Evolutionary conservation across 2,113 vertebrate species (phyloP).

Genomic region (Pelecanus crispus): DNA sequence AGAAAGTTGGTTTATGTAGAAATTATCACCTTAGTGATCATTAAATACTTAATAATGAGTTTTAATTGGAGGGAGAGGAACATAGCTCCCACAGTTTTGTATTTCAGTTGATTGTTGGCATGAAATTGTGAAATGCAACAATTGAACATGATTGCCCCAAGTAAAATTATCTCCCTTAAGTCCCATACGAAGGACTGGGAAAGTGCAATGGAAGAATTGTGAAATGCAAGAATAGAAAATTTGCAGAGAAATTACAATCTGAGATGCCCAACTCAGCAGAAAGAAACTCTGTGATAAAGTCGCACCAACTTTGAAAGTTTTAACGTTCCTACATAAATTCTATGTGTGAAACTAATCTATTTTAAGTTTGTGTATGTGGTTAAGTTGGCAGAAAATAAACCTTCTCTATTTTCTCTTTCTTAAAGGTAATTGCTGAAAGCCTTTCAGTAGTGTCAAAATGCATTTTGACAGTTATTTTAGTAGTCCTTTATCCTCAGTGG

Average conservation of each 20-base stretch:
- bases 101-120: neutral
- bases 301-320: neutral
- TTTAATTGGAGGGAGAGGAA: neutral
- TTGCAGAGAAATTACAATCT: neutral
- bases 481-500: slow-evolving; percentile 83
- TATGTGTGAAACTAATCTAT: neutral
- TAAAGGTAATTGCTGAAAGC: slow-evolving; percentile 88
- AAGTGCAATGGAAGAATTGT: neutral
- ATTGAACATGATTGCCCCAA: neutral
- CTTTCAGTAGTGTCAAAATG: slow-evolving; percentile 87
- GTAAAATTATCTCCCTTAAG: neutral
- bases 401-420: neutral
- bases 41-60: neutral
- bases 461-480: slow-evolving; percentile 79
- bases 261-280: neutral
- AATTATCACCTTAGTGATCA: neutral
- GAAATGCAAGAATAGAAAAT: neutral
- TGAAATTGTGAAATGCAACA: neutral
- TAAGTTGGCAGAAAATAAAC: neutral
- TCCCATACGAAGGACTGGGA: neutral
- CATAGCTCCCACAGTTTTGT: neutral
- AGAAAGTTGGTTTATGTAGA: neutral
- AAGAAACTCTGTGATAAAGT: neutral
- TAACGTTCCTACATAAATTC: neutral
- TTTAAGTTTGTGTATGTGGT: neutral